Evolutionary conservation across 2,797 vertebrate genomes (phyloP).

Genomic region (Gallirallus australis): DNA sequence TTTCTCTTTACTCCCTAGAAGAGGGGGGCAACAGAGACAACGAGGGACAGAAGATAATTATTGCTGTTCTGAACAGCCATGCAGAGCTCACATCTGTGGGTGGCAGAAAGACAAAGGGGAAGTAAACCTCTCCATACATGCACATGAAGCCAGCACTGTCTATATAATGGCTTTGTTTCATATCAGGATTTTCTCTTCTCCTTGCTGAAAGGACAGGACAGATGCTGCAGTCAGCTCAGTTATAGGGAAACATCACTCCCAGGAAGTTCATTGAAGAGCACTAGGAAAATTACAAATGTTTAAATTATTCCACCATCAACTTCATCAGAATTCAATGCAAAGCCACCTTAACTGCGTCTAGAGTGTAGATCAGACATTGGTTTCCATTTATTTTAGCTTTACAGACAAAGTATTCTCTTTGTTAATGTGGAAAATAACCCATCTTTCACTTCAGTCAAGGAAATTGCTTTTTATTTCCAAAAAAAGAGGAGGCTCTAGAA

Average conservation of each 20-base stretch:
- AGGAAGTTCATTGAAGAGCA: not conserved
- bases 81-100: not conserved
- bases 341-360: not conserved
- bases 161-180: not conserved
- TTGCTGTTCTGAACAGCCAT: not conserved
- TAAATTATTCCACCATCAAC: conserved; percentile 38
- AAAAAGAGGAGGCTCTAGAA: conserved; percentile 19
- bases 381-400: conserved; percentile 55
- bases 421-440: conserved; percentile 66
- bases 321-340: conserved; percentile 12
- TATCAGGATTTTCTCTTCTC: not conserved
- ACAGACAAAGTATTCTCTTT: conserved; percentile 57
- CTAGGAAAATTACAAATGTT: conserved; percentile 28
- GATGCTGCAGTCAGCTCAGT: not conserved
- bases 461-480: conserved; percentile 47
- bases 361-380: conserved; percentile 13
- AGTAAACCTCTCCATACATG: not conserved
- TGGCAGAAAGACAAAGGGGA: not conserved
- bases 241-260: not conserved
- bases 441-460: conserved; percentile 55
- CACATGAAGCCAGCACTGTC: not conserved
- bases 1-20: not conserved
- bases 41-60: not conserved
- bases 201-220: not conserved
- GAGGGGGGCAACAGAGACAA: not conserved